Base-by-base conservation (phyloP, 2,797 vertebrate genomes). In the Botia kubotai region DNA sequence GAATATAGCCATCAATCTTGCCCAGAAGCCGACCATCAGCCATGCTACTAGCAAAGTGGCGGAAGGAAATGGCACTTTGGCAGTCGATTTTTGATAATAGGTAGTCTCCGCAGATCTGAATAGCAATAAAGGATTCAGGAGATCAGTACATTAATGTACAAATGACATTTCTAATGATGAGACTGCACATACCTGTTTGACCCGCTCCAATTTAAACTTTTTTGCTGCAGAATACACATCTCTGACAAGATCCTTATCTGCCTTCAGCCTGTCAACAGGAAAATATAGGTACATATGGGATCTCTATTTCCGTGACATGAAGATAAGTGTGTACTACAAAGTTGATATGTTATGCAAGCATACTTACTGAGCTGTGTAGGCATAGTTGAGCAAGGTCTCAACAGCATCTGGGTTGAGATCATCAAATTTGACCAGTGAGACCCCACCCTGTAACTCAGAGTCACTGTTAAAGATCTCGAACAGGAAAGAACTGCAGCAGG, bases 381-480 rank as follows among this genome's bases (percentile, higher is more conserved):
- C 97, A n/a, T 98, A 99, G 93, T 97, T 98, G 85, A 99, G 89
- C 83, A 99, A 91, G 86, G 98, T 94, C 93, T 99, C 98, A 87
- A 99, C 95, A 86, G 98, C 98, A 85, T 96, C 96, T 23, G 97
- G 97, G 87, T 98, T 95, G 90, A 99, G 93, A 90, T 99, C 98
- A 87, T 98, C 97, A 21, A 99, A 97, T 85, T 96, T 98, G 84
- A 99, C 96, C 62, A 97, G 96, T 7, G 97, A 97, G 89, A 98
- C 88, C 69, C 97, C 96, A 0, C 69, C 70, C 46, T 96, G 97
- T 81, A 96, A 92, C 88, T 99, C 98, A 0, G 93, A 92, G 78
- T 98, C 97, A 69, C 93, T 97, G 79, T 98, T 99, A 86, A 99
- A 99, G 93, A 99, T 96, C 94, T 99, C 98, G 83, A 99, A 99